Percentiles rank a stretch among this genome's conserved stretches.
phyloP scores from a whole-genome alignment of 2,888 invertebrate genomes.

The Automeris io region DNA sequence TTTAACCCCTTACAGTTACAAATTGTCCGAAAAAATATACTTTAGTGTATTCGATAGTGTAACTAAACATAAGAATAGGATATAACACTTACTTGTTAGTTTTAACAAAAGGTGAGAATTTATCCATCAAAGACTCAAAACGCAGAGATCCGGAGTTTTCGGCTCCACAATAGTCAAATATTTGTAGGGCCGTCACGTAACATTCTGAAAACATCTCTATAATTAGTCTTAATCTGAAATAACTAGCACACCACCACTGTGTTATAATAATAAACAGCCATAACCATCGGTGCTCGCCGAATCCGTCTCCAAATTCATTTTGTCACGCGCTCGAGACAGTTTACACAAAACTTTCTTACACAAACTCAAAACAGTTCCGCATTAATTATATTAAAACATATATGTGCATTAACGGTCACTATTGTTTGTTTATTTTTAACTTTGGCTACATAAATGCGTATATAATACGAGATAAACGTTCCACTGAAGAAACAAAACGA shows the following conservation, averaged over 20 bases:
- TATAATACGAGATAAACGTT: no score
- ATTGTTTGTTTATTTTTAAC: conserved; percentile 50
- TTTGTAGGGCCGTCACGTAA: conserved; percentile 59
- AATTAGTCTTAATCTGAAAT: conserved; percentile 35
- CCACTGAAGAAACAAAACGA: conserved; percentile 35
- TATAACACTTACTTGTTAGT: conserved; percentile 59
- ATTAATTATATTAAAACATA: conserved; percentile 23
- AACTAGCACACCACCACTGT: conserved; percentile 50
- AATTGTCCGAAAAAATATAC: no score
- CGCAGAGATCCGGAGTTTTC: conserved; percentile 47
- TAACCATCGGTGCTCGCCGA: conserved; percentile 49
- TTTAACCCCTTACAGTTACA: no score
- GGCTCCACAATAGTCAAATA: conserved; percentile 63
- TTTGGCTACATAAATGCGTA: conserved; percentile 45
- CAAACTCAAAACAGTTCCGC: conserved; percentile 16
- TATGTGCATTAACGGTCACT: conserved; percentile 33
- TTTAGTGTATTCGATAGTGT: no score
- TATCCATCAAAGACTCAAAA: conserved; percentile 61
- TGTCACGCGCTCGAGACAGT: conserved; percentile 16
- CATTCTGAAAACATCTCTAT: conserved; percentile 55
- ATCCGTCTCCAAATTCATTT: conserved; percentile 56
- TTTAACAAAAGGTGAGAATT: conserved; percentile 61
- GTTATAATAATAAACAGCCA: conserved; percentile 38
- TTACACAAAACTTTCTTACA: conserved; percentile 27
- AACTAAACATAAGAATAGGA: no score